Evolutionary conservation across 2,113 vertebrate genomes (phyloP).

Genomic region (Mormyrus iriodes): DNA sequence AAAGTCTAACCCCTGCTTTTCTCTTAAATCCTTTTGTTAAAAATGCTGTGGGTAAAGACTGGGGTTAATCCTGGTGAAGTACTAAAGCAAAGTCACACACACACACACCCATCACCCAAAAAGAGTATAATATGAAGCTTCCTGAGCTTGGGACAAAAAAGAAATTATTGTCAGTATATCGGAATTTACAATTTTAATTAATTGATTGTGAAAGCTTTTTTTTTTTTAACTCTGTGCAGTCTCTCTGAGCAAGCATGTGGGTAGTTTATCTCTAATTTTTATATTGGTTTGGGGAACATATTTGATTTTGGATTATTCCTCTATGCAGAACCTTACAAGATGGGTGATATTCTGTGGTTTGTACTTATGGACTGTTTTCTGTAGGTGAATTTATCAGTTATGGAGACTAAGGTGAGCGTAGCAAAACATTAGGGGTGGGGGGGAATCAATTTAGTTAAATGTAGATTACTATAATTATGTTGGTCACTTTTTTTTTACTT

Average conservation of each 20-base stretch:
- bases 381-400: background rate
- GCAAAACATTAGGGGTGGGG: background rate
- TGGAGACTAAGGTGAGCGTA: background rate
- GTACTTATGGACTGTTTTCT: background rate
- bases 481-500: background rate
- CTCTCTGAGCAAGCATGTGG: background rate
- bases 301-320: background rate
- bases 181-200: background rate
- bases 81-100: background rate
- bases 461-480: background rate
- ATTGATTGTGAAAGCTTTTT: background rate
- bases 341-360: background rate
- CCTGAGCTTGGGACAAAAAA: background rate
- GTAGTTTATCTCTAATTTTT: background rate
- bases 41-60: background rate
- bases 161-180: background rate
- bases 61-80: background rate
- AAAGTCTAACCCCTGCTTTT: background rate
- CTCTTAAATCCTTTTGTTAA: background rate
- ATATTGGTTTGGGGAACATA: background rate
- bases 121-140: background rate
- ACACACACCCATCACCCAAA: background rate
- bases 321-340: background rate
- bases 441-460: background rate
- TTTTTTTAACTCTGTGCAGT: background rate